These are phyloP conservation scores for Parelbella ahira DNA, from an alignment of 2,888 invertebrate species.

Conservation along the genomic window DNA sequence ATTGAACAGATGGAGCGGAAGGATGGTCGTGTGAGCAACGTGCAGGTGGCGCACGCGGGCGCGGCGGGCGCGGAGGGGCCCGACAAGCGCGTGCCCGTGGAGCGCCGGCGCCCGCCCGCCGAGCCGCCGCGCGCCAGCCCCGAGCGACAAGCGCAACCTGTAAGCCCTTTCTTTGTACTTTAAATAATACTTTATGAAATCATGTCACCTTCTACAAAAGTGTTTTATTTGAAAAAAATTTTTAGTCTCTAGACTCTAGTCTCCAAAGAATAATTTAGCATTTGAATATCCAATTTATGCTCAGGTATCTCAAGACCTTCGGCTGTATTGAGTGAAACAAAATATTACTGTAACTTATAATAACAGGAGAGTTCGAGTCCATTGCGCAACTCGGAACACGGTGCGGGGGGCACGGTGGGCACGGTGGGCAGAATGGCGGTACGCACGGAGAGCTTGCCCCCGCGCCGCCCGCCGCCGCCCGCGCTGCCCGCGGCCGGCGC, in stretches of 20 bases:
- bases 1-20: conserved; percentile 16
- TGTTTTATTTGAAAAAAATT: too few species aligned
- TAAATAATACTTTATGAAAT: too few species aligned
- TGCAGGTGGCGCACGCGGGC: conserved; percentile 4
- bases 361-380: conserved; percentile 30
- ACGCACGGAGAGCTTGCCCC: too few species aligned
- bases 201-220: too few species aligned
- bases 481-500: conserved; percentile 37
- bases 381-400: background rate
- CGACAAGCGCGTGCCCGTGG: conserved; percentile 15
- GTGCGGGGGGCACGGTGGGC: background rate
- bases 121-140: conserved; percentile 10
- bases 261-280: too few species aligned
- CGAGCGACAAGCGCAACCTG: too few species aligned
- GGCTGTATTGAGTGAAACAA: too few species aligned
- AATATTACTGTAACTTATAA: too few species aligned
- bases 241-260: too few species aligned
- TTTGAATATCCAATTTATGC: too few species aligned
- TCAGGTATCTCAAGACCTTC: too few species aligned
- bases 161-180: too few species aligned
- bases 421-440: conserved; percentile 29
- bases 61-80: conserved; percentile 15
- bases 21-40: conserved; percentile 22
- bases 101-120: conserved; percentile 24
- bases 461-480: conserved; percentile 49